Base-by-base conservation (phyloP, 2,888 invertebrate genomes). In the Allygus modestus region DNA sequence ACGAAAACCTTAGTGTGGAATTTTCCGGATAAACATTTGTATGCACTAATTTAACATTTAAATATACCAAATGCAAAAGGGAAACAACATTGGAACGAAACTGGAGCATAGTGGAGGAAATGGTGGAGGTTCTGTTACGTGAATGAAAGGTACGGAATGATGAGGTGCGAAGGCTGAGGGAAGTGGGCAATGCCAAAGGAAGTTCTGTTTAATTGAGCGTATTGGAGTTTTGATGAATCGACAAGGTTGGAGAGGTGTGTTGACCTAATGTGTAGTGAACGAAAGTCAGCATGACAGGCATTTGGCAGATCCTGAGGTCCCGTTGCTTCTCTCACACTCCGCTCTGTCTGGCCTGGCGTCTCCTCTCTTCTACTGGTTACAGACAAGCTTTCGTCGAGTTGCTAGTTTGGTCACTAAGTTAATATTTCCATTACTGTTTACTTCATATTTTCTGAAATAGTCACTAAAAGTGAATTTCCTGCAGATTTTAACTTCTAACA, bases 211-310 rank as follows among this genome's bases (percentile, higher is more conserved):
- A 79, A 79, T 79, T 79, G 79, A 58, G 79, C 79, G 79, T 79
- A 79, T 79, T 79, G 79, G 79, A 79, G 79, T 79, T 79, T 79
- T 79, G 75, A 83, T 83, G 83, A 83, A 83, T 83, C 83, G 83
- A 83, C 83, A 83, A 83, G 83, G 83, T 83, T 83, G 75, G 20
- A 58, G 58, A 23, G 43, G 84, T 51, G 84, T 84, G 84, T 82
- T 84, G 84, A 84, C 84, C 84, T 65, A 84, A 82, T 82, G 84
- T 82, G 84, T 65, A 65, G 54, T 41, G 73, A 69, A 84, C 81
- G 71, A 54, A 54, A 84, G 82, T 84, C 84, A 84, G 73, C 82
- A 84, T 84, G 84, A 84, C 84, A 41, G 54, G 84, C 79, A 46
- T 31, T 26, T 15, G 58, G 82, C 71, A 54, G 82, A 73, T 83